Evolutionary conservation across 2,797 vertebrate species (phyloP).

Genomic region (Helicolenus hilgendorfi): DNA sequence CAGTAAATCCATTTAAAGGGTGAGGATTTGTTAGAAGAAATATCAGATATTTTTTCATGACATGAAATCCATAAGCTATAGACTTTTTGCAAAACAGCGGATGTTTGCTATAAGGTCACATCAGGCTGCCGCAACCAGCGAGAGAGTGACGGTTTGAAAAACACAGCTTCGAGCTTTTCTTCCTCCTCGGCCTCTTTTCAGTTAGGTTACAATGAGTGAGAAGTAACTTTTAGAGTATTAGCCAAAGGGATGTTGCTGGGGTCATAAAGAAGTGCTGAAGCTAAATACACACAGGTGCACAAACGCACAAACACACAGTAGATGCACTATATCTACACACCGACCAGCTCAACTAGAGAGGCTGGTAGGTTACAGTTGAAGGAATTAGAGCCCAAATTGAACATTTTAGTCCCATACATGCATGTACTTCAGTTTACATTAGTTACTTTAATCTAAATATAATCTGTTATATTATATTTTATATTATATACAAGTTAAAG

Average conservation of each 20-base stretch:
- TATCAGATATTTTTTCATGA: conserved; percentile 83
- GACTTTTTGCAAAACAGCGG: conserved; percentile 80
- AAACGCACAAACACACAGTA: background rate
- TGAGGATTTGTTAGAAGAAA: conserved; percentile 85
- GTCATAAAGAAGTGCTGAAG: conserved; percentile 35
- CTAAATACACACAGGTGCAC: conserved; percentile 1
- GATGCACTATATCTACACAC: background rate
- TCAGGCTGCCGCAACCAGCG: conserved; percentile 50
- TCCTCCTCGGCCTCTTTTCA: conserved; percentile 35
- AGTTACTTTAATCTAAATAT: background rate
- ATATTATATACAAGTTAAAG: too few relatives aligned
- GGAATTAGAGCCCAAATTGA: too few relatives aligned
- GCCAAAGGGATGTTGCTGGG: conserved; percentile 34
- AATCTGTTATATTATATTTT: too few relatives aligned
- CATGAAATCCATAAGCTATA: conserved; percentile 85
- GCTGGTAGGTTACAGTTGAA: too few relatives aligned
- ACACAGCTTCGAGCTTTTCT: conserved; percentile 40
- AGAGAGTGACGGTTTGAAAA: conserved; percentile 68
- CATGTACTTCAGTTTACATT: background rate
- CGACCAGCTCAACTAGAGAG: background rate
- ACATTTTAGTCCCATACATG: background rate
- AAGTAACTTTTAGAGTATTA: conserved; percentile 40
- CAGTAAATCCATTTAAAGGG: conserved; percentile 85
- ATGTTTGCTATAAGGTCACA: conserved; percentile 85
- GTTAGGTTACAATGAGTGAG: conserved; percentile 35